Evolutionary conservation across 1,140 invertebrate genomes (phyloP).

Genomic region (Lineus longissimus): DNA sequence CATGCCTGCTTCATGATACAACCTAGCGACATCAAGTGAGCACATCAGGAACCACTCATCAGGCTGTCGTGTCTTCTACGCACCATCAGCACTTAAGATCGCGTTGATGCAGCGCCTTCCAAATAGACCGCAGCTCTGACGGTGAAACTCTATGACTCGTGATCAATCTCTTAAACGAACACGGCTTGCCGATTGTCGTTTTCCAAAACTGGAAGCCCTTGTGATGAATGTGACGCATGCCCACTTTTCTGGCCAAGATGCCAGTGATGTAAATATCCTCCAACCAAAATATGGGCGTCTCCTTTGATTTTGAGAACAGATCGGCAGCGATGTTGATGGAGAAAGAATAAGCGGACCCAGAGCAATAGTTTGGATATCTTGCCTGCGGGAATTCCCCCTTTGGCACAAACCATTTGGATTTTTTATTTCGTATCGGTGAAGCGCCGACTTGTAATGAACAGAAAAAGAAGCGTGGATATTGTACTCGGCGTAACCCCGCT

Average conservation of each 20-base stretch:
- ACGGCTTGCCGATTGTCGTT: not conserved
- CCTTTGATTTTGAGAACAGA: conserved; percentile 36
- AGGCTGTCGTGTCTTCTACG: too few species aligned
- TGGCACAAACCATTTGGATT: conserved; percentile 53
- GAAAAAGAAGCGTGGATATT: conserved; percentile 11
- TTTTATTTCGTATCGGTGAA: conserved; percentile 30
- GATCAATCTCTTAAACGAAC: not conserved
- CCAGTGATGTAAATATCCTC: conserved; percentile 55
- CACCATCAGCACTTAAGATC: not conserved
- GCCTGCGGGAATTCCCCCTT: conserved; percentile 39
- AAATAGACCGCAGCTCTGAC: not conserved
- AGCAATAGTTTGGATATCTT: conserved; percentile 44
- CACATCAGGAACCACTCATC: too few species aligned
- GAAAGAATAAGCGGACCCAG: conserved; percentile 50
- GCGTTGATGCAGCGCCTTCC: not conserved
- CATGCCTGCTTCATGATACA: too few species aligned
- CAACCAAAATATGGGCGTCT: conserved; percentile 37
- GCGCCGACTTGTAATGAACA: conserved; percentile 16
- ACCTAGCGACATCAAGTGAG: too few species aligned
- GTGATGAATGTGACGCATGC: conserved; percentile 19
- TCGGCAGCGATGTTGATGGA: conserved; percentile 30
- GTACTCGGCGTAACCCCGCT: conserved; percentile 18
- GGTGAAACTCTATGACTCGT: not conserved
- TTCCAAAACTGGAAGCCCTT: conserved; percentile 16
- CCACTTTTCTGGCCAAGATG: conserved; percentile 26